Base-by-base conservation (phyloP, 2,888 invertebrate species). In the Sminthurides aquaticus region DNA sequence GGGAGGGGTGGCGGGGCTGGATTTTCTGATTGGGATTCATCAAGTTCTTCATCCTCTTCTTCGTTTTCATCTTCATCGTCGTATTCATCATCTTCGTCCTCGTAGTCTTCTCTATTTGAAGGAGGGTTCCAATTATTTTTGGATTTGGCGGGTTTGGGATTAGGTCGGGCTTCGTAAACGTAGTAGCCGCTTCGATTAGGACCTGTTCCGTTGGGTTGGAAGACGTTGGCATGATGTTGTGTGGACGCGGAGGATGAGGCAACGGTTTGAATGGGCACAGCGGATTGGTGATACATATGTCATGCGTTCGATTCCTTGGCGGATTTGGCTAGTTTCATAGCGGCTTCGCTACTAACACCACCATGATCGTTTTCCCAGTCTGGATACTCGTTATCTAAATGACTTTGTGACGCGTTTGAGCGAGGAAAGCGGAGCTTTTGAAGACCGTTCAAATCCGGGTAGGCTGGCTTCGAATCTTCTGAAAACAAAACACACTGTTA, bases 231-330 rank as follows among this genome's bases (percentile, higher is more conserved):
- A 34, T 34, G 43, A 34, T 34, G 43, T 11, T n/a, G n/a, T 68
- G 66, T 59, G 62, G 64, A 65, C 57, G 64, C 66, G 67, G 58
- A 67, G 25, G 62, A 54, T 11, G 57, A 22, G 60, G 64, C 26
- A 8, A 28, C 54, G 8, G 22, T 25, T 29, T 57, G 48, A 29
- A 55, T 52, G 29, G 49, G 52, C 57, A 63, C 60, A 24, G 54
- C 52, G 59, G 55, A 49, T 34, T 58, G 66, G 26, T 26, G 57
- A 58, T 24, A 49, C 60, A 56, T 58, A 67, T 57, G 74, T 74
- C 74, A 74, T 70, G 74, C 74, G 64, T 74, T 74, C 64, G 74
- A 72, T 60, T 74, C 74, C 61, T 74, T 74, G 29, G 72, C 67
- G n/a, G 71, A 65, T 69, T 74, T 72, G 15, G 74, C 72, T 34